Percentiles rank a stretch among this genome's conserved stretches.
These are phyloP conservation scores for Knipowitschia caucasica DNA, from an alignment of 2,797 vertebrate genomes.

Conservation along the genomic window DNA sequence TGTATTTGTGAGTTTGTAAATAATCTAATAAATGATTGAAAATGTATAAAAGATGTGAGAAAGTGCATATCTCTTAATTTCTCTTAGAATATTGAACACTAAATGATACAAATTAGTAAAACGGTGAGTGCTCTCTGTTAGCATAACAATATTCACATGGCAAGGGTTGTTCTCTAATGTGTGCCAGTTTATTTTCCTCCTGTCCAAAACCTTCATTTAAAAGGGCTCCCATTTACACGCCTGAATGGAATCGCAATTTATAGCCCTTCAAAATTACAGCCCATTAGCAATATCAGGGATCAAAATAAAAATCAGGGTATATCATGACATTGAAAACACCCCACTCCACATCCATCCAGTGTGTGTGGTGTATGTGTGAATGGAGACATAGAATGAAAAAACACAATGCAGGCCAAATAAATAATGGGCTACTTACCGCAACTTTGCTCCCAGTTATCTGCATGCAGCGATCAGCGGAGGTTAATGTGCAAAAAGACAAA, in stretches of 20 bases:
- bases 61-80: slow-evolving; percentile 56
- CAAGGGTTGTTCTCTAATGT: slow-evolving; percentile 60
- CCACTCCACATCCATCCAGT: slow-evolving; percentile 34
- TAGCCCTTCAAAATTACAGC: slow-evolving; percentile 63
- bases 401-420: slow-evolving; percentile 65
- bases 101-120: slow-evolving; percentile 63
- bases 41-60: too few species aligned
- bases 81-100: slow-evolving; percentile 61
- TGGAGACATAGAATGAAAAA: slow-evolving; percentile 42
- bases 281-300: slow-evolving; percentile 60
- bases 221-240: slow-evolving; percentile 58
- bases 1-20: too few species aligned
- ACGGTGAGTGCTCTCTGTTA: slow-evolving; percentile 61
- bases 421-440: slow-evolving; percentile 88
- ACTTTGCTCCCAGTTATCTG: slow-evolving; percentile 99
- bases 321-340: slow-evolving; percentile 44
- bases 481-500: slow-evolving; percentile 94
- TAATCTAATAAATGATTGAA: too few species aligned
- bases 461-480: slow-evolving; percentile 93
- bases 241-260: slow-evolving; percentile 54
- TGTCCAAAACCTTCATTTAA: slow-evolving; percentile 65
- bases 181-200: slow-evolving; percentile 54
- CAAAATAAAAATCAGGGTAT: slow-evolving; percentile 51
- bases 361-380: slow-evolving; percentile 21
- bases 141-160: slow-evolving; percentile 65